A percentile compares a stretch with the other conserved stretches of the same genome.
phyloP scores from a whole-genome alignment of 37 sponge, comb jelly and placozoan genomes.

The Geodia barretti region DNA sequence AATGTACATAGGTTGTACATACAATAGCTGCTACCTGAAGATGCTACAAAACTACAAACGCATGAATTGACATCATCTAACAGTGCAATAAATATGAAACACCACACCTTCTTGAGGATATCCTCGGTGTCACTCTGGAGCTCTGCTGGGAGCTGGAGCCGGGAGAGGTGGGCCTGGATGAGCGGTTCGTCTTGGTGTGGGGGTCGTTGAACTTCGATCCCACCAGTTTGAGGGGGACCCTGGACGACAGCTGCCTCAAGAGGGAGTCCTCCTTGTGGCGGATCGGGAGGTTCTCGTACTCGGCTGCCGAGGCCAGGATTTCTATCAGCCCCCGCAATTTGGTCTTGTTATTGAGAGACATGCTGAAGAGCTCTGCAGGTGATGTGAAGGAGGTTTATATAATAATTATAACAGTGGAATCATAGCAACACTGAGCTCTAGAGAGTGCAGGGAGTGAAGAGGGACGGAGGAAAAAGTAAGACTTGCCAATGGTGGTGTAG shows the following conservation, averaged over 20 bases:
- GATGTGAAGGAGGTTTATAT: background rate
- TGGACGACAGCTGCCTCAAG: conserved; percentile 81
- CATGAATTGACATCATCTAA: no score
- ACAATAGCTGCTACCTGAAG: no score
- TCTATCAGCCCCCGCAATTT: conserved; percentile 96
- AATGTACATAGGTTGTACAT: no score
- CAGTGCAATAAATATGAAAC: no score
- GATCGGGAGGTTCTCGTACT: conserved; percentile 89
- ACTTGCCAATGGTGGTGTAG: conserved; percentile 95
- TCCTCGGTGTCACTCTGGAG: conserved; percentile 96
- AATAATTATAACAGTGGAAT: background rate
- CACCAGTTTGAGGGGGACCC: conserved; percentile 91
- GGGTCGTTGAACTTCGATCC: conserved; percentile 86
- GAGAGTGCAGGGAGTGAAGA: background rate
- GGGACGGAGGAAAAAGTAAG: background rate
- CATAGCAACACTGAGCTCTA: background rate
- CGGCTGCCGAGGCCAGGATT: conserved; percentile 91
- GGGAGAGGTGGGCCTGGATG: conserved; percentile 95
- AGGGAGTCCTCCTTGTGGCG: conserved; percentile 94
- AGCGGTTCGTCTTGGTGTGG: conserved; percentile 94
- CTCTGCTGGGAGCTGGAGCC: conserved; percentile 93
- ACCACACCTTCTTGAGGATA: conserved; percentile 83
- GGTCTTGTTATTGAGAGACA: conserved; percentile 95
- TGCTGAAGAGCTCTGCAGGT: conserved; percentile 90
- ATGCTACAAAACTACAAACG: background rate